Conservation (phyloP, 2,797 vertebrate species). For the Ctenosaura bakeri region DNA sequence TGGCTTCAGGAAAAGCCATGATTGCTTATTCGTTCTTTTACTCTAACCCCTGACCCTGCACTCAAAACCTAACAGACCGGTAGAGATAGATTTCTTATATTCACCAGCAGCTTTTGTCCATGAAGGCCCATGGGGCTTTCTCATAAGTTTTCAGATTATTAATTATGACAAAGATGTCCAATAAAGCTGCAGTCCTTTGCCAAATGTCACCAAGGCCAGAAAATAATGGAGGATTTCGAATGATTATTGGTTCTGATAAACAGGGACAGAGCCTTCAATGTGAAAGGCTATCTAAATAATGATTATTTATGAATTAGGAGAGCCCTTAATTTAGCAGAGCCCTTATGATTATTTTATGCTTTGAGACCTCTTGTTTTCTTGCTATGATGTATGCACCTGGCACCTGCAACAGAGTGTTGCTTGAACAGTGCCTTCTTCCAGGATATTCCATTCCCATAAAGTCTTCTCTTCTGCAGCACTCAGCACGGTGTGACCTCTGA, state of each 20-base stretch:
- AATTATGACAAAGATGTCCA: constrained; percentile 22
- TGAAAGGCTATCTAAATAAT: constrained; percentile 6
- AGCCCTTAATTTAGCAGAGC: constrained; percentile 30
- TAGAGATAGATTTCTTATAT: constrained; percentile 25
- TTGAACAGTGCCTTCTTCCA: neutral
- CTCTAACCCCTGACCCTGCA: neutral
- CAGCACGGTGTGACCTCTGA: neutral
- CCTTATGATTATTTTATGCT: neutral
- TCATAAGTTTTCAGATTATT: constrained; percentile 33
- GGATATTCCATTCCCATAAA: neutral
- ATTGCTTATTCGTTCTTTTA: constrained; percentile 33
- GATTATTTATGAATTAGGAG: constrained; percentile 33
- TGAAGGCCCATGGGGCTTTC: constrained; percentile 37
- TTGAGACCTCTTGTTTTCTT: neutral
- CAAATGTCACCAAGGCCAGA: constrained; percentile 10
- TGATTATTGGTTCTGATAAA: constrained; percentile 33
- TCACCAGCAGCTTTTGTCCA: constrained; percentile 12
- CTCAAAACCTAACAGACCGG: constrained; percentile 13
- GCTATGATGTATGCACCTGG: neutral
- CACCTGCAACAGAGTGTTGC: neutral
- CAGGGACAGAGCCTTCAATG: neutral
- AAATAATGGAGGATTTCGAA: constrained; percentile 7
- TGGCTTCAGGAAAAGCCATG: constrained; percentile 34
- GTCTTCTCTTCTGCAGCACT: neutral
- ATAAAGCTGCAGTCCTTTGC: constrained; percentile 28